Base-by-base conservation (phyloP, 2,797 vertebrate species). In the Heteromormyrus szaboi region DNA sequence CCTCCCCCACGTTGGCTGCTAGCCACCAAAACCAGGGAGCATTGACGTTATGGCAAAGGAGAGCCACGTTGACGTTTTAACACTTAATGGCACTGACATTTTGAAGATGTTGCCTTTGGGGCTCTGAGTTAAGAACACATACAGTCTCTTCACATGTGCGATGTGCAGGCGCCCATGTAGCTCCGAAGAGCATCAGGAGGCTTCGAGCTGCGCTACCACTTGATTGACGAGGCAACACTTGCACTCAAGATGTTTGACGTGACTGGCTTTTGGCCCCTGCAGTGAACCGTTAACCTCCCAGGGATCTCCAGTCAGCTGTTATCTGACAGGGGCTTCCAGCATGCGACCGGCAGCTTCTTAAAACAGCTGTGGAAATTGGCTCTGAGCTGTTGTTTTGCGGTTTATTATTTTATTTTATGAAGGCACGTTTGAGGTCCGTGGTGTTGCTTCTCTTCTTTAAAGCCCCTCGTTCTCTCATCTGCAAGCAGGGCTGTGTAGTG, bases 351-450 rank as follows among this genome's bases (percentile, higher is more conserved):
- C 4, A 22, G 44, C 51, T 33, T 37, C 48, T 86, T 22, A 53
- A 19, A 86, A 37, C 84, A 86, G 84, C 51, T 86, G 84, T 86
- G 84, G 51, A 86, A 86, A 86, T 56, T 56, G 85, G 85, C 85
- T 86, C 53, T n/a, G 33, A 86, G 46, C 48, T 84, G 44, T 50
- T 84, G 81, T 48, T 29, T 84, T 25, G 81, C 48, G 19, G 9
- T 84, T 84, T 51, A 25, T 84, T 29, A 22, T 14, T 51, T 50
- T 11, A 84, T 51, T 44, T 84, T 25, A 51, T 14, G 19, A 84
- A 84, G 44, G 48, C 19, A 51, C 1, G n/a, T 50, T 51, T 48
- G 46, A 48, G 41, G 17, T 3, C 25, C 8, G 4, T 29, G 44
- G 50, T 51, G 46, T 25, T 29, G 44, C 44, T 22, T 84, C 48